phyloP scores from a whole-genome alignment of 2,113 vertebrate genomes.

The Sinosuthora webbiana region DNA sequence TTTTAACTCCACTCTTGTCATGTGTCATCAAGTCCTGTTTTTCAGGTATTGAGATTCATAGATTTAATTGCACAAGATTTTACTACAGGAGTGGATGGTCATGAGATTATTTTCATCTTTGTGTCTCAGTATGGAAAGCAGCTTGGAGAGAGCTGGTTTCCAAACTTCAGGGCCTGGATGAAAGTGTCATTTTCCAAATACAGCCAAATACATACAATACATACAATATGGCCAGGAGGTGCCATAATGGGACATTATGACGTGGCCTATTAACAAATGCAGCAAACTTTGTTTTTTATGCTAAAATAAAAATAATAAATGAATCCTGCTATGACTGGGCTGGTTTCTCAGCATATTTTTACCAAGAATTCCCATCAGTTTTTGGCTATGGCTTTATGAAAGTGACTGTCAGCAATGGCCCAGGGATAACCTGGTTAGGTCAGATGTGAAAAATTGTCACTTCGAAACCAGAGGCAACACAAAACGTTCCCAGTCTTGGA shows the following conservation, averaged over 20 bases:
- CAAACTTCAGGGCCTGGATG: neutral
- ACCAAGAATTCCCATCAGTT: neutral
- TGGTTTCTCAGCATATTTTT: neutral
- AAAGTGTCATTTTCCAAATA: neutral
- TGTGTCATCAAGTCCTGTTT: conserved; percentile 59
- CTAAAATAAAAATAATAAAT: neutral
- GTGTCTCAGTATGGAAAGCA: neutral
- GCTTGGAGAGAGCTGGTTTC: neutral
- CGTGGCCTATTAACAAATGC: neutral
- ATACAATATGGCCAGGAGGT: neutral
- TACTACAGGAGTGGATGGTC: conserved; percentile 40
- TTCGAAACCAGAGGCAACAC: neutral
- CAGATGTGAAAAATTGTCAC: neutral
- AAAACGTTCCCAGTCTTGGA: neutral
- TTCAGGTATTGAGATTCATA: conserved; percentile 54
- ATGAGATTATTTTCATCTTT: conserved; percentile 28
- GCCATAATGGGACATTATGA: neutral
- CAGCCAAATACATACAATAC: neutral
- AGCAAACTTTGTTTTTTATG: neutral
- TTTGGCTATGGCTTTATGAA: neutral
- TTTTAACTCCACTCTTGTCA: conserved; percentile 5
- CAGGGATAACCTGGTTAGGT: neutral
- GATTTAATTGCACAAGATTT: conserved; percentile 38
- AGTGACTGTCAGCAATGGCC: neutral
- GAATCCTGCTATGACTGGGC: neutral